phyloP scores from a whole-genome alignment of 1,140 invertebrate species.

The Monomorium pharaonis region DNA sequence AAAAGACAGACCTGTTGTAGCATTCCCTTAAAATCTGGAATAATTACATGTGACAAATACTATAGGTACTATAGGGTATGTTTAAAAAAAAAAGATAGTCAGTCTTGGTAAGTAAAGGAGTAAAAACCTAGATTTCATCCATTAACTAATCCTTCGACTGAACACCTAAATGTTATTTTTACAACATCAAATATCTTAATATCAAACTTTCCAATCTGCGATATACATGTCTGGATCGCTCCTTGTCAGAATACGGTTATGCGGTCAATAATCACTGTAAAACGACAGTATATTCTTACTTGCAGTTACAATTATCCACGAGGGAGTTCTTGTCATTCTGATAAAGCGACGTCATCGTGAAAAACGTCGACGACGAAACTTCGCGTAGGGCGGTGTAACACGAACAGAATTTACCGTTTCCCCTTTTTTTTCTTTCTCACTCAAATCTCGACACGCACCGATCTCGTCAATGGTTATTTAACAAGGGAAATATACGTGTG shows the following conservation, averaged over 20 bases:
- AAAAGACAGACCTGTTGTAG: too few species aligned
- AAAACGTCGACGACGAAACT: constrained; percentile 14
- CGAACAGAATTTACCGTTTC: background rate
- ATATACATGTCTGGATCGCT: too few species aligned
- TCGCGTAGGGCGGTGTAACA: background rate
- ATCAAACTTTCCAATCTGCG: too few species aligned
- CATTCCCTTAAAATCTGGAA: too few species aligned
- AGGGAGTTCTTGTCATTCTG: constrained; percentile 61
- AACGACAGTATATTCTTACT: constrained; percentile 68
- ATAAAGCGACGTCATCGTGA: constrained; percentile 69
- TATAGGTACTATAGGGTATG: too few species aligned
- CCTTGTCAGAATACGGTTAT: background rate
- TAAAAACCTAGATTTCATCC: too few species aligned
- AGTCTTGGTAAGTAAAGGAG: too few species aligned
- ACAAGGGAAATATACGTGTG: background rate
- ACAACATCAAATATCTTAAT: too few species aligned
- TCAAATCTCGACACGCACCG: background rate
- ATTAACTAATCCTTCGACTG: too few species aligned
- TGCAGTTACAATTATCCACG: constrained; percentile 23
- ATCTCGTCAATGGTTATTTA: background rate
- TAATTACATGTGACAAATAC: too few species aligned
- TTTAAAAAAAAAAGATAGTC: too few species aligned
- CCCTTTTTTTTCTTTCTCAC: background rate
- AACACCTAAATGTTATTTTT: too few species aligned
- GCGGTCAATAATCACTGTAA: background rate